Evolutionary conservation across 2,113 vertebrate species (phyloP).

Genomic region (Corydoras maculifer): DNA sequence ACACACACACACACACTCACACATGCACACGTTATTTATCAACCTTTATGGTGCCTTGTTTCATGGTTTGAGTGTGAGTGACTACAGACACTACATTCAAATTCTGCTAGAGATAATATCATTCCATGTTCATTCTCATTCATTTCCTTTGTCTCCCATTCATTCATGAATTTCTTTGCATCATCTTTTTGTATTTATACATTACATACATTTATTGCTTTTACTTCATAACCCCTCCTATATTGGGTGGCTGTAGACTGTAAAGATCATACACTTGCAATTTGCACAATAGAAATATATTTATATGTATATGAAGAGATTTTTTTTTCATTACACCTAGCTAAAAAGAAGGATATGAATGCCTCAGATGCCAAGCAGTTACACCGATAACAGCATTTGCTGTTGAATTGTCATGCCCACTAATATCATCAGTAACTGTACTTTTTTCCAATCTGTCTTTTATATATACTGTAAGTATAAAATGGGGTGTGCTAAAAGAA

Average conservation of each 20-base stretch:
- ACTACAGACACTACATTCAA: constrained; percentile 14
- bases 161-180: not conserved
- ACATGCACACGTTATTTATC: no score
- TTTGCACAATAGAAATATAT: constrained; percentile 67
- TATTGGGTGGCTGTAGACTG: constrained; percentile 34
- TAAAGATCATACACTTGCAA: constrained; percentile 51
- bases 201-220: constrained; percentile 19
- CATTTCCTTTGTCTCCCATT: constrained; percentile 13
- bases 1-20: no score
- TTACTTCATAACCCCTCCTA: constrained; percentile 39
- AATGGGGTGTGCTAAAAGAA: constrained; percentile 33
- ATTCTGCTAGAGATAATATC: constrained; percentile 9
- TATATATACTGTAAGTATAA: constrained; percentile 28
- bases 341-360: constrained; percentile 15
- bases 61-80: constrained; percentile 33
- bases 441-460: constrained; percentile 14
- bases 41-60: constrained; percentile 59
- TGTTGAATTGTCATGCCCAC: constrained; percentile 2
- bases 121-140: constrained; percentile 3
- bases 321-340: constrained; percentile 39
- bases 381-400: not conserved
- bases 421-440: constrained; percentile 9
- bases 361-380: not conserved
- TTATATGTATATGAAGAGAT: constrained; percentile 63
- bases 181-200: constrained; percentile 1